Base-by-base conservation (phyloP, 1,140 invertebrate genomes). In the Oryzaephilus surinamensis region DNA sequence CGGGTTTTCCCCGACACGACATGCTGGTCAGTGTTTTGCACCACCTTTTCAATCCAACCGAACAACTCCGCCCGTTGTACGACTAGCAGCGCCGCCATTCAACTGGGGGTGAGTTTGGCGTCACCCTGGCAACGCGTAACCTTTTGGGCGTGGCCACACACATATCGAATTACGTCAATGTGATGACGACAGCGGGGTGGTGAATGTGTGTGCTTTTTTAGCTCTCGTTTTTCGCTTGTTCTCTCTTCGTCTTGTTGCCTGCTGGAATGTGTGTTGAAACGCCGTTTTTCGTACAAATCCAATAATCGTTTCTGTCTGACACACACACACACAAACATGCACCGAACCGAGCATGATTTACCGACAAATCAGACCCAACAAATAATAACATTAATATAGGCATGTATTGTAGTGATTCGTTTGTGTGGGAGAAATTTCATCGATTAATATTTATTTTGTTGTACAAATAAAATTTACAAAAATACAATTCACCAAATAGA, bases 261-360 rank as follows among this genome's bases (percentile, higher is more conserved):
- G 19, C 16, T 23, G 6, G 6, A 23, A 23, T 6, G 21, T 6
- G 6, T 6, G 6, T n/a, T n/a, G n/a, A n/a, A n/a, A n/a, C n/a
- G n/a, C 15, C 32, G 14, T 24, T n/a, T n/a, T n/a, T n/a, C n/a
- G n/a, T n/a, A n/a, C 31, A 54, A 54, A 54, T 54, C 52, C 52
- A 54, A 52, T 54, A 54, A 54, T 52, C 47, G 47, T 52, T 51
- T 54, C 47, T 50, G 50, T 52, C 48, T 45, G 50, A 43, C n/a
- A n/a, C n/a, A n/a, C n/a, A n/a, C n/a, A n/a, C n/a, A n/a, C n/a
- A n/a, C n/a, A n/a, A n/a, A n/a, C n/a, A n/a, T n/a, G n/a, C n/a
- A n/a, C n/a, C n/a, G n/a, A n/a, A n/a, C n/a, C n/a, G n/a, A n/a
- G n/a, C n/a, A 50, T 46, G 52, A 54, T 54, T 52, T 54, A 54